phyloP scores from a whole-genome alignment of 2,113 vertebrate species.

The Hepsetus odoe region DNA sequence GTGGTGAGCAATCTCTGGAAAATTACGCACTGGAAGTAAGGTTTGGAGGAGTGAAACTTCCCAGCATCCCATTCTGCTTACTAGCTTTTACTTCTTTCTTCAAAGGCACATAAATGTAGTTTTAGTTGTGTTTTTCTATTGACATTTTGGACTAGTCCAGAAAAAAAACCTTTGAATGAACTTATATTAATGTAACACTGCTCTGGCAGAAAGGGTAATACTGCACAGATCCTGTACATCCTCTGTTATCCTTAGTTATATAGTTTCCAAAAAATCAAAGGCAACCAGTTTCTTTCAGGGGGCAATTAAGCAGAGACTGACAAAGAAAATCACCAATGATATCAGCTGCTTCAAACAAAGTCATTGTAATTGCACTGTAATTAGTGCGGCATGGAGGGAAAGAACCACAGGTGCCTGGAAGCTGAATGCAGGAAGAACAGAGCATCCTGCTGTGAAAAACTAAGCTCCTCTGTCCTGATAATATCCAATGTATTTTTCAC shows the following conservation, averaged over 20 bases:
- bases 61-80: too few relatives aligned
- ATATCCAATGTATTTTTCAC: background rate
- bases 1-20: too few relatives aligned
- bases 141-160: too few relatives aligned
- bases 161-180: too few relatives aligned
- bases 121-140: too few relatives aligned
- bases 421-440: background rate
- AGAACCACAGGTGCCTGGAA: background rate
- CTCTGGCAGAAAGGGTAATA: background rate
- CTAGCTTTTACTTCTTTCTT: too few relatives aligned
- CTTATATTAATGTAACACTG: too few relatives aligned
- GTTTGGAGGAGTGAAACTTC: too few relatives aligned
- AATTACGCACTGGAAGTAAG: too few relatives aligned
- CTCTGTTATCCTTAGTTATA: background rate
- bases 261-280: background rate
- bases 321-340: slow-evolving; percentile 1
- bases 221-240: background rate
- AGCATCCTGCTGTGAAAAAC: background rate
- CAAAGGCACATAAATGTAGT: too few relatives aligned
- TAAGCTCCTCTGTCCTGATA: background rate
- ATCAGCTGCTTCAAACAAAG: background rate
- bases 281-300: background rate
- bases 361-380: background rate
- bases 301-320: background rate
- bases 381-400: background rate